These are phyloP conservation scores for Neodiprion pinetum DNA, from an alignment of 1,140 invertebrate genomes.

Conservation along the genomic window DNA sequence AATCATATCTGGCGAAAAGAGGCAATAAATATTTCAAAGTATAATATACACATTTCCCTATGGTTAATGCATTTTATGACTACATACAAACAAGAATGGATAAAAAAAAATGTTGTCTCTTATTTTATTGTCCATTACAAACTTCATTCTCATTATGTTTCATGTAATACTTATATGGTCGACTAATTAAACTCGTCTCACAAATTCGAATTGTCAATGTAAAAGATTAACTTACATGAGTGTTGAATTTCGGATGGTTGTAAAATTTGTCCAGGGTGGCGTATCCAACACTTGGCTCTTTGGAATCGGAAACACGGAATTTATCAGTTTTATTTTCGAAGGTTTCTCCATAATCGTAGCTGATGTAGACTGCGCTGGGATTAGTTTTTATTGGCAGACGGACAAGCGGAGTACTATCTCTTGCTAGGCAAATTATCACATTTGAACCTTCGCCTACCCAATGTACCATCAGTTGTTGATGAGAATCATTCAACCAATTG, in stretches of 20 bases:
- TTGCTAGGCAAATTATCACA: constrained; percentile 85
- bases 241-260: constrained; percentile 79
- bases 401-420: constrained; percentile 66
- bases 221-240: constrained; percentile 69
- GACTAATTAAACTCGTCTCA: too few species aligned
- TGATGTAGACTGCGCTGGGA: constrained; percentile 82
- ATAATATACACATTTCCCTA: constrained; percentile 15
- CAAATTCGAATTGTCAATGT: too few species aligned
- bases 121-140: too few species aligned
- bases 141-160: too few species aligned
- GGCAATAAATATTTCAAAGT: background rate
- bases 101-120: background rate
- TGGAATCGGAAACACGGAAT: constrained; percentile 65
- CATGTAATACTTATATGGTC: too few species aligned
- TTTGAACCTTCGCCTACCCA: constrained; percentile 87
- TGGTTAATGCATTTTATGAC: background rate
- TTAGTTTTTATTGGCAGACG: constrained; percentile 50
- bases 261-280: constrained; percentile 83
- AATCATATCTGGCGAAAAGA: background rate
- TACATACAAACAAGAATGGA: background rate
- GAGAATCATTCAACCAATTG: constrained; percentile 79
- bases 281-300: constrained; percentile 61
- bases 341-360: constrained; percentile 83
- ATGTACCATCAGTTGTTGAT: constrained; percentile 87
- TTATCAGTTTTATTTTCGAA: constrained; percentile 77